Conservation (phyloP, 2,888 invertebrate genomes). For the Gastrophysa polygoni region DNA sequence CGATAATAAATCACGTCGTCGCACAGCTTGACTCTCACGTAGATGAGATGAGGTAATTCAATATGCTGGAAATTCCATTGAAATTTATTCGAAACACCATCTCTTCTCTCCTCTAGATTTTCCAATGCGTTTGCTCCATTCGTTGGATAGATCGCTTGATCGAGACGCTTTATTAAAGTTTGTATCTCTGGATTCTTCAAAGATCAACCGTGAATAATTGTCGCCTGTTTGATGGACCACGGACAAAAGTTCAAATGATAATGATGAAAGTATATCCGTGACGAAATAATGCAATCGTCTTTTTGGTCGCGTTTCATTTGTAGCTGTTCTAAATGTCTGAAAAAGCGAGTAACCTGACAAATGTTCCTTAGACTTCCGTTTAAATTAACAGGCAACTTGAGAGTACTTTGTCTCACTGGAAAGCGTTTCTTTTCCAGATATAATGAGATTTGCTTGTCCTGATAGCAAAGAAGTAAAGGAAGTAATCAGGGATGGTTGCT, state of each 20-base stretch:
- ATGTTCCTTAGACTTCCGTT: slow-evolving; percentile 4
- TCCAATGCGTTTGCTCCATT: background rate
- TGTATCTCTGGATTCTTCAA: no score
- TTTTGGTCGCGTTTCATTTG: slow-evolving; percentile 1
- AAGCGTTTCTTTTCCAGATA: background rate
- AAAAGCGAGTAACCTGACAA: slow-evolving; percentile 1
- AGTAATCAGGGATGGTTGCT: background rate
- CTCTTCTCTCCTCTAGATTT: background rate
- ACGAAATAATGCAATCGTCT: no score
- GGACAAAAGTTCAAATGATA: no score
- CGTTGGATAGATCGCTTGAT: background rate
- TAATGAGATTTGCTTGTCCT: background rate
- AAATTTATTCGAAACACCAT: background rate
- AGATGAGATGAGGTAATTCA: background rate
- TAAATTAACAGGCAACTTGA: slow-evolving; percentile 8
- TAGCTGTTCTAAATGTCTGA: background rate
- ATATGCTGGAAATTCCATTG: background rate
- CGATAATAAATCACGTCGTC: background rate
- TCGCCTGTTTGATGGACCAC: no score
- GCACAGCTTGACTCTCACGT: background rate
- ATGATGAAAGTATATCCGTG: no score
- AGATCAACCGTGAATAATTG: background rate
- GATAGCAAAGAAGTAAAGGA: background rate
- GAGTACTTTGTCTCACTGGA: slow-evolving; percentile 9
- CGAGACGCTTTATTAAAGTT: background rate